Evolutionary conservation across 2,113 vertebrate species (phyloP).

Genomic region (Sporophila hypoxantha): DNA sequence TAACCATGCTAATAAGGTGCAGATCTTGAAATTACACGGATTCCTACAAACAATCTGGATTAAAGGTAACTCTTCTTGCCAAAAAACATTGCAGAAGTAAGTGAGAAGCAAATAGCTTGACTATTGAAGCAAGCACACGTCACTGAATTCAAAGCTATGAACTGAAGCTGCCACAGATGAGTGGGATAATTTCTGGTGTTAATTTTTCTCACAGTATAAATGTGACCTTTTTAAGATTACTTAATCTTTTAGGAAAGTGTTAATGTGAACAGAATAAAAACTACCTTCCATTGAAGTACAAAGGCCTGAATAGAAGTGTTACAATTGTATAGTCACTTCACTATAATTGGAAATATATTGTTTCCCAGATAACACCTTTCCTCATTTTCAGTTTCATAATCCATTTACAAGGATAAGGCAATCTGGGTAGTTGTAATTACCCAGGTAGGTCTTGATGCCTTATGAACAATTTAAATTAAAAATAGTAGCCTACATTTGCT

Average conservation of each 20-base stretch:
- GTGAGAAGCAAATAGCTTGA: not conserved
- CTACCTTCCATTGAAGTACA: not conserved
- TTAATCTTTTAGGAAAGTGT: not conserved
- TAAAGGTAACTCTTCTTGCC: not conserved
- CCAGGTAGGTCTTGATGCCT: not conserved
- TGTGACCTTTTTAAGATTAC: not conserved
- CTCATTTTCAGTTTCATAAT: not conserved
- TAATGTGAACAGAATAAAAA: not conserved
- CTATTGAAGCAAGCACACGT: not conserved
- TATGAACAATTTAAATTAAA: not conserved
- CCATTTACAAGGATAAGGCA: not conserved
- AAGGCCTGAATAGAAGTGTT: not conserved
- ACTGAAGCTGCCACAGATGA: not conserved
- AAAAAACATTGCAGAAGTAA: not conserved
- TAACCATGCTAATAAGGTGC: not conserved
- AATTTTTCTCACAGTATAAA: not conserved
- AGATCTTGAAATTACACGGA: not conserved
- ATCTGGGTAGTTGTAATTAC: not conserved
- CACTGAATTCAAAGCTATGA: not conserved
- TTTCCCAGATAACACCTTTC: not conserved
- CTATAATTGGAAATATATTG: not conserved
- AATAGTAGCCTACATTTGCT: not conserved
- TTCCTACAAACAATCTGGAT: not conserved
- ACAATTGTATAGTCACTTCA: not conserved
- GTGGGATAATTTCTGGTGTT: not conserved